phyloP scores from a whole-genome alignment of 2,113 vertebrate species.

The Orycteropus afer region DNA sequence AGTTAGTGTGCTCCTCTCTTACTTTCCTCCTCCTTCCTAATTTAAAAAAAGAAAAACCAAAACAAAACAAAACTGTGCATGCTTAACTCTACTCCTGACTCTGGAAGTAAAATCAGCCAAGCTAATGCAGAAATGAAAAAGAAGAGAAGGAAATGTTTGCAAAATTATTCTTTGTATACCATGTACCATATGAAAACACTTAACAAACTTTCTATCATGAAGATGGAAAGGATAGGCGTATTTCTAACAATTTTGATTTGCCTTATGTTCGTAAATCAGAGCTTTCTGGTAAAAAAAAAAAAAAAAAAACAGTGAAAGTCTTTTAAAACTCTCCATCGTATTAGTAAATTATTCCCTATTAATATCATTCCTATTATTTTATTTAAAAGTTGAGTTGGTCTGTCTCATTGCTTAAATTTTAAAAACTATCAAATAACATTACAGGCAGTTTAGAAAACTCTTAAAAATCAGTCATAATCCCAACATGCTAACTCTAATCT shows the following conservation, averaged over 20 bases:
- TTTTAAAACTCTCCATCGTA: not conserved
- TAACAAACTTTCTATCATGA: not conserved
- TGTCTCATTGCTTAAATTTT: conserved; percentile 23
- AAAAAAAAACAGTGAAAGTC: not conserved
- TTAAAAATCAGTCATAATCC: not conserved
- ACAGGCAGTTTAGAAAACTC: not conserved
- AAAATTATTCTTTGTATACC: not conserved
- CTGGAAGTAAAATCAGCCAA: not conserved
- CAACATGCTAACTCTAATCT: not conserved
- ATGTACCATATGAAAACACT: not conserved
- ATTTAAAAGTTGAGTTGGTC: not conserved
- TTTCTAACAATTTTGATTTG: not conserved
- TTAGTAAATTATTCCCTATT: not conserved
- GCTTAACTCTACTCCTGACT: not conserved
- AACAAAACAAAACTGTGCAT: not conserved
- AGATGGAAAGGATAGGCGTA: not conserved
- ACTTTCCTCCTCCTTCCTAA: not conserved
- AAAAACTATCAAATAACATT: conserved; percentile 1
- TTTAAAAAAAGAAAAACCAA: not conserved
- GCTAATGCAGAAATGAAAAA: not conserved
- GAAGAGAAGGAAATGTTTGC: not conserved
- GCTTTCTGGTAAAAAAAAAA: not conserved
- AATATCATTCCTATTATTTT: not conserved
- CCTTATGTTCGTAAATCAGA: not conserved
- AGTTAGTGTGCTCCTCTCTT: not conserved